A percentile compares a stretch with the other conserved stretches of the same genome.
Conservation (phyloP, 2,113 vertebrate species). For the Callionymus lyra region DNA sequence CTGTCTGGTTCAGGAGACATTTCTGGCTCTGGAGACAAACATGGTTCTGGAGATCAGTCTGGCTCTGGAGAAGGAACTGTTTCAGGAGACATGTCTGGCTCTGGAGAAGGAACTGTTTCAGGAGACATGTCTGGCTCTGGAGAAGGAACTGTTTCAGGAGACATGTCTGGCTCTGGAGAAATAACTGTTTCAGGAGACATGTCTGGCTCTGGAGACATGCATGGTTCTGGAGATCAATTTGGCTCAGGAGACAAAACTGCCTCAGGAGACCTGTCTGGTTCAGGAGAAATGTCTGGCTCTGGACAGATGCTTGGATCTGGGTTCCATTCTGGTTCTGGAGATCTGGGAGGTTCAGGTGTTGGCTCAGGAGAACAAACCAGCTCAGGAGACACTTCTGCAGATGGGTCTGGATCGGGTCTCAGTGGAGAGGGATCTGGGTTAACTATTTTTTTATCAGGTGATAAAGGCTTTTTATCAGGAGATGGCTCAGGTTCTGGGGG, state of each 20-base stretch:
- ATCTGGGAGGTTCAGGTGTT: conserved; percentile 32
- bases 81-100: conserved; percentile 1
- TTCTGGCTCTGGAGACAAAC: conserved; percentile 19
- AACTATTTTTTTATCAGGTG: conserved; percentile 40
- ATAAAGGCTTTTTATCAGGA: conserved; percentile 23
- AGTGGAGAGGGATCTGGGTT: conserved; percentile 43
- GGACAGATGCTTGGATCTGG: neutral
- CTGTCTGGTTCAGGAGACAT: conserved; percentile 10
- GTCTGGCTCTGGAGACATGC: neutral
- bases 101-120: neutral
- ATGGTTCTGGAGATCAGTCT: conserved; percentile 19
- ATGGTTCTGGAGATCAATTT: conserved; percentile 17
- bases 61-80: conserved; percentile 2
- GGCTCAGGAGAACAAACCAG: conserved; percentile 47
- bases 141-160: conserved; percentile 1
- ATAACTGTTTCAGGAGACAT: neutral
- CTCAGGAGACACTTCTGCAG: conserved; percentile 21
- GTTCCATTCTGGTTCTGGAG: conserved; percentile 18
- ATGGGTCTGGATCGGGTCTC: conserved; percentile 44
- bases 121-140: conserved; percentile 9
- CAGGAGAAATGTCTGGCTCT: conserved; percentile 9
- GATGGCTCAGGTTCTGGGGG: conserved; percentile 30
- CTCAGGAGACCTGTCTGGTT: conserved; percentile 18
- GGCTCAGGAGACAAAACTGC: conserved; percentile 9
- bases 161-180: conserved; percentile 6